A percentile compares a stretch with the other conserved stretches of the same genome.
Evolutionary conservation across 1,140 invertebrate species (phyloP).

Genomic region (Drosophila ficusphila): DNA sequence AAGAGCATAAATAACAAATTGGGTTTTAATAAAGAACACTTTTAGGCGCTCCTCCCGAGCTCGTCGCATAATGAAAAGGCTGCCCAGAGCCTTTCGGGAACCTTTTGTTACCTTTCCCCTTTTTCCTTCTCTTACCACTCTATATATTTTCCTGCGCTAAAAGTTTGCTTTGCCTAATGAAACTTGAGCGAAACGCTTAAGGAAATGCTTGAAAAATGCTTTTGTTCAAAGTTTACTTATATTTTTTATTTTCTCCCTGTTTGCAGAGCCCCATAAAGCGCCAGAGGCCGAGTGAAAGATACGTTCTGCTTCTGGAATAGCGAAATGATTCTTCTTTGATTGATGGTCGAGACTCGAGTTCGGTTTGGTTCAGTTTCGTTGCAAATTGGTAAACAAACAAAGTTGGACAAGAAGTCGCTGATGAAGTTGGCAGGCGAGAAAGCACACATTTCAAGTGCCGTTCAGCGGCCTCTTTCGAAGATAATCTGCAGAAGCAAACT

Average conservation of each 20-base stretch:
- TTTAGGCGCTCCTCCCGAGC: constrained; percentile 36
- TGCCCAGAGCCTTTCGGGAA: constrained; percentile 11
- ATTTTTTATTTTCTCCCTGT: constrained; percentile 19
- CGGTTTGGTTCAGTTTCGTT: constrained; percentile 15
- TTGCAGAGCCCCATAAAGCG: constrained; percentile 33
- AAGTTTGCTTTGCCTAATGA: constrained; percentile 72
- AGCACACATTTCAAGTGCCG: constrained; percentile 42
- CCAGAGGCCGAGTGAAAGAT: constrained; percentile 21
- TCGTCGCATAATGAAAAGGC: constrained; percentile 59
- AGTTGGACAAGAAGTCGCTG: constrained; percentile 28
- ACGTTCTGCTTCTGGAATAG: constrained; percentile 10
- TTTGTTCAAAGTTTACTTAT: constrained; percentile 56
- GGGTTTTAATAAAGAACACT: constrained; percentile 74
- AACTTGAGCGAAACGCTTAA: constrained; percentile 75
- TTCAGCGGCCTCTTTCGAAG: constrained; percentile 27
- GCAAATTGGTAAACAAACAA: constrained; percentile 38
- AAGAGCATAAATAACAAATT: constrained; percentile 75
- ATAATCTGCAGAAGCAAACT: constrained; percentile 26
- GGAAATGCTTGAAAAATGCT: constrained; percentile 75
- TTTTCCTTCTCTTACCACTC: background rate
- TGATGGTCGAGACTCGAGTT: constrained; percentile 15
- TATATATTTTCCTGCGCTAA: constrained; percentile 38
- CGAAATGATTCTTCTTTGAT: constrained; percentile 40
- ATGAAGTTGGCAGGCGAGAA: constrained; percentile 35
- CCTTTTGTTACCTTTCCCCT: constrained; percentile 24